These are phyloP conservation scores for Melospiza melodia DNA, from an alignment of 2,113 vertebrate species.

Conservation along the genomic window DNA sequence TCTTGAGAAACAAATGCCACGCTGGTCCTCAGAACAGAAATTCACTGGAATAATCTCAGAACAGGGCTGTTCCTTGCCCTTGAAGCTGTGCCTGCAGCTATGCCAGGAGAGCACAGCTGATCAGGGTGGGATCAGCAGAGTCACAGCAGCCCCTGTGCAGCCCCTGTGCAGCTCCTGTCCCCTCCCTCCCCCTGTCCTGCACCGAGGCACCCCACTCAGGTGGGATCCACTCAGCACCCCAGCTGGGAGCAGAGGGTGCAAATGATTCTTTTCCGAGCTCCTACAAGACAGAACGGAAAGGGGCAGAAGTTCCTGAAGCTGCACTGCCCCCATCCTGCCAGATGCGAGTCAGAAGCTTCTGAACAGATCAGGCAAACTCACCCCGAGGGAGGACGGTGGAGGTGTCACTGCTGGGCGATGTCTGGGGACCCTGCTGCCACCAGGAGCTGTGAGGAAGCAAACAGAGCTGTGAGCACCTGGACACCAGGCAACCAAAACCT, in stretches of 20 bases:
- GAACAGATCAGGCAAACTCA: neutral
- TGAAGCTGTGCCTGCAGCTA: neutral
- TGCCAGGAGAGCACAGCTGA: accelerated
- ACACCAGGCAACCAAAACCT: accelerated
- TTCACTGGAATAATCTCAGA: neutral
- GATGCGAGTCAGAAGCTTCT: accelerated
- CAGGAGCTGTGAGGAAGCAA: neutral
- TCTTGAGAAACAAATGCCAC: neutral
- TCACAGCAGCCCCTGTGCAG: neutral
- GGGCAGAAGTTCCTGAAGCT: neutral
- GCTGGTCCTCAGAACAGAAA: neutral
- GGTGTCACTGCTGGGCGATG: accelerated
- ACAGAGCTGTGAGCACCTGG: accelerated
- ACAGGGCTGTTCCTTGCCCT: neutral
- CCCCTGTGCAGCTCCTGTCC: neutral
- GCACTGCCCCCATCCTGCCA: neutral
- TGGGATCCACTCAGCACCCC: neutral
- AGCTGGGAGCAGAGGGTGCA: neutral
- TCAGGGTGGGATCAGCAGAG: neutral
- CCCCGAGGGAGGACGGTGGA: accelerated
- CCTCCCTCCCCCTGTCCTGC: neutral
- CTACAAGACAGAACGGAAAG: neutral
- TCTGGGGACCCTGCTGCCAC: accelerated
- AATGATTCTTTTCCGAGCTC: neutral
- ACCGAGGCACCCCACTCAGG: neutral